Base-by-base conservation (phyloP, 2,113 vertebrate genomes). In the Siniperca chuatsi region DNA sequence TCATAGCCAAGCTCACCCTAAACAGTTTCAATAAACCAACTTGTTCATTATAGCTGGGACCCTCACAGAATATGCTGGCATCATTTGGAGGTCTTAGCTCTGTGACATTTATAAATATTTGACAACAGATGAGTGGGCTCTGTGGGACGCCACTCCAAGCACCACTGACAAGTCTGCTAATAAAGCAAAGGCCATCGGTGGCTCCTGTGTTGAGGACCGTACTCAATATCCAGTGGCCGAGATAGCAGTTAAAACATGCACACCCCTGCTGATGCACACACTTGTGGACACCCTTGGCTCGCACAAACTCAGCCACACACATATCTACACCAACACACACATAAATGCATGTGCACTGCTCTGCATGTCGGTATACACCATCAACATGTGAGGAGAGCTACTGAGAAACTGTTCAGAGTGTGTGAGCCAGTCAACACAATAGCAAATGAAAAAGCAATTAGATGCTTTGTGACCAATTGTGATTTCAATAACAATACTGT, bases 91-190 rank as follows among this genome's bases (percentile, higher is more conserved):
- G 67, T 83, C 80, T 90, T 61, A 74, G 60, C 73, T 86, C 58
- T 0, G 33, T 91, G 91, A 91, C 87, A 92, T 94, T 94, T 91
- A 90, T 90, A 87, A 90, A 94, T 92, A 89, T 92, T 92, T 93
- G 92, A 93, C 88, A 90, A 84, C 90, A 91, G 88, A 90, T 89
- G 91, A 93, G 75, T 55, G 80, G 84, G 75, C 89, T 88, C 91
- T 0, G 73, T 68, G 71, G 90, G 92, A 92, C 2, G 73, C 84
- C 91, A 85, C 86, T 87, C 64, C 37, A 40, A 88, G 90, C 85
- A 75, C 54, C 60, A 29, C 73, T 46, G 76, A 92, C 58, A 78
- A 68, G 74, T 81, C 88, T 77, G 81, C 83, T 89, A 85, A 91
- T 92, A 87, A 89, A 88, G 84, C 75, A 83, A 82, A 88, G 83